These are phyloP conservation scores for Sminthurides bifidus DNA, from an alignment of 1,140 invertebrate genomes.

Conservation along the genomic window DNA sequence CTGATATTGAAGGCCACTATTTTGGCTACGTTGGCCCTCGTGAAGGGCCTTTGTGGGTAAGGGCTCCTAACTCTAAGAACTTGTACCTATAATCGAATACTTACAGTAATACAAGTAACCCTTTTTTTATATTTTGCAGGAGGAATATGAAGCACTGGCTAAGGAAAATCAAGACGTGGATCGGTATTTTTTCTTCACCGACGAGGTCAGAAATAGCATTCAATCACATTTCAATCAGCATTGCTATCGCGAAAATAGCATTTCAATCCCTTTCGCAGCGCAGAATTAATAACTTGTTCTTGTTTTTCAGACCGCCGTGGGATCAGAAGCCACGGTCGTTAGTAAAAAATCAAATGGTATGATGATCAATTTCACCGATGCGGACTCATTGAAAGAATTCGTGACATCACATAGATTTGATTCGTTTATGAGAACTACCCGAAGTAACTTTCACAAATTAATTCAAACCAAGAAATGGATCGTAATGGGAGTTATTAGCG, in stretches of 20 bases:
- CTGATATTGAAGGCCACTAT: constrained; percentile 60
- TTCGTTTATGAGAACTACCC: constrained; percentile 74
- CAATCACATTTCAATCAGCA: too few relatives aligned
- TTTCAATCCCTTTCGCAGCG: too few relatives aligned
- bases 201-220: background rate
- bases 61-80: constrained; percentile 10
- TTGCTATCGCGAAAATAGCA: too few relatives aligned
- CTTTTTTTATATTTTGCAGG: constrained; percentile 12
- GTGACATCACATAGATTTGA: constrained; percentile 80
- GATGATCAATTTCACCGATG: background rate
- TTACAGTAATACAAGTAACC: background rate
- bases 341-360: background rate
- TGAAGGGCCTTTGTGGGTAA: constrained; percentile 64
- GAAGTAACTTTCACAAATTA: constrained; percentile 69
- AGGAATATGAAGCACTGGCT: background rate
- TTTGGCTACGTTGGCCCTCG: constrained; percentile 74
- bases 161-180: constrained; percentile 2
- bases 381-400: constrained; percentile 49
- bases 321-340: background rate
- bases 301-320: too few relatives aligned
- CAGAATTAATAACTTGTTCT: background rate
- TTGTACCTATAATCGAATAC: background rate
- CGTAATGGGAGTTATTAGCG: constrained; percentile 72
- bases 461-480: constrained; percentile 61
- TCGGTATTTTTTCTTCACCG: background rate